Evolutionary conservation across 2,888 invertebrate species (phyloP).

Genomic region (Crioceris asparagi): DNA sequence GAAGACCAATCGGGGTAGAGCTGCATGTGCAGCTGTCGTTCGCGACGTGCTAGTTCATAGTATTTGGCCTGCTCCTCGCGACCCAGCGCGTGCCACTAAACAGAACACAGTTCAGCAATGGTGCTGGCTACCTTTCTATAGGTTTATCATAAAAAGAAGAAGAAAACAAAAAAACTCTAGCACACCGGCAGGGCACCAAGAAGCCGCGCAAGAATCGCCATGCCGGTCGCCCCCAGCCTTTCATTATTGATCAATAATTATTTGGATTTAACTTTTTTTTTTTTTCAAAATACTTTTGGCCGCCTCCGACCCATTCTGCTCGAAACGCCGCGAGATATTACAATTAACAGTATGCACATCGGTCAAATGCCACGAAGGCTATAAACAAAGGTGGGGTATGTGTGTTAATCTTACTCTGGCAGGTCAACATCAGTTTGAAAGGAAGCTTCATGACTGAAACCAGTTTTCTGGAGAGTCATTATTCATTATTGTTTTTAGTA

Average conservation of each 20-base stretch:
- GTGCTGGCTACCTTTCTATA: not conserved
- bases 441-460: too few relatives aligned
- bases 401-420: too few relatives aligned
- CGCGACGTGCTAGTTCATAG: conserved; percentile 99
- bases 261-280: conserved; percentile 3
- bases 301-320: conserved; percentile 31
- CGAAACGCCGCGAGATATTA: conserved; percentile 17
- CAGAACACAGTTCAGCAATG: conserved; percentile 32
- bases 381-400: conserved; percentile 1
- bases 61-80: conserved; percentile 99
- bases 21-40: conserved; percentile 99
- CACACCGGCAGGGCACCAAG: conserved; percentile 44
- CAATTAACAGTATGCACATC: conserved; percentile 24
- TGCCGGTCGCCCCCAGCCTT: conserved; percentile 20
- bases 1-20: conserved; percentile 99
- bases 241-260: conserved; percentile 5
- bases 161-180: too few relatives aligned
- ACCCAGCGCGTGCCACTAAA: conserved; percentile 99
- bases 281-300: conserved; percentile 13
- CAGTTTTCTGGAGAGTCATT: too few relatives aligned
- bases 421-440: too few relatives aligned
- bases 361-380: conserved; percentile 10
- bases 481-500: too few relatives aligned
- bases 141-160: too few relatives aligned
- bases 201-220: conserved; percentile 31